phyloP scores from a whole-genome alignment of 2,888 invertebrate genomes.

The Drosophila glabriapex region DNA sequence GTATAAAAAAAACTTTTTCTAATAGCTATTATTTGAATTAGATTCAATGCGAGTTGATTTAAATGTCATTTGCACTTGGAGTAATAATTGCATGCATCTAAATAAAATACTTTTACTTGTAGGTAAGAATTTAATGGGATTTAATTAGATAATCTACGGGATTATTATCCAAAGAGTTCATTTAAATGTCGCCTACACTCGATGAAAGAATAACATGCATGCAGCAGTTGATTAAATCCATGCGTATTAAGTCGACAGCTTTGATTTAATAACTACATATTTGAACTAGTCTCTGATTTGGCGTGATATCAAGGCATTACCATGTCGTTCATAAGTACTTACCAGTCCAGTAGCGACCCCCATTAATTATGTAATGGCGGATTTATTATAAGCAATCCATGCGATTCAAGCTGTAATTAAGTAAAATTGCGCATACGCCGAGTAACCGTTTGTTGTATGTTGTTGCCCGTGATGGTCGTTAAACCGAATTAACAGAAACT shows the following conservation, averaged over 20 bases:
- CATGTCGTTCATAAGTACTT: constrained; percentile 1
- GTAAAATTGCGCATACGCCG: constrained; percentile 34
- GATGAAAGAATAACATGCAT: not conserved
- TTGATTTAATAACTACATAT: not conserved
- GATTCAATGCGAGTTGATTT: not conserved
- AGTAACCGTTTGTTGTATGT: constrained; percentile 25
- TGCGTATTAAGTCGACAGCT: not conserved
- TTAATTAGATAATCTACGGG: not conserved
- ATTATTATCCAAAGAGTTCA: not conserved
- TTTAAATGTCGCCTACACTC: not conserved
- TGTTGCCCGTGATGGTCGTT: constrained; percentile 51
- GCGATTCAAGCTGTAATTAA: constrained; percentile 38
- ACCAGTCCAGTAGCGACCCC: not conserved
- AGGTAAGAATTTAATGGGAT: not conserved
- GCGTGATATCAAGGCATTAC: not conserved
- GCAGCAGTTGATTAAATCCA: not conserved
- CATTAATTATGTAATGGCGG: constrained; percentile 25
- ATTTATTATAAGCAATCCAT: constrained; percentile 25
- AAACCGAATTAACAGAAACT: constrained; percentile 40
- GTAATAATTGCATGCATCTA: not conserved
- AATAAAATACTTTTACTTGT: not conserved
- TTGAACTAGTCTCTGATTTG: constrained; percentile 1
- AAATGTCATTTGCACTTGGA: not conserved
- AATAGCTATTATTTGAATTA: not conserved
- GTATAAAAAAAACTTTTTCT: not conserved